A percentile compares a stretch with the other conserved stretches of the same genome.
phyloP scores from a whole-genome alignment of 2,797 vertebrate species.

The Sebastolobus alascanus region DNA sequence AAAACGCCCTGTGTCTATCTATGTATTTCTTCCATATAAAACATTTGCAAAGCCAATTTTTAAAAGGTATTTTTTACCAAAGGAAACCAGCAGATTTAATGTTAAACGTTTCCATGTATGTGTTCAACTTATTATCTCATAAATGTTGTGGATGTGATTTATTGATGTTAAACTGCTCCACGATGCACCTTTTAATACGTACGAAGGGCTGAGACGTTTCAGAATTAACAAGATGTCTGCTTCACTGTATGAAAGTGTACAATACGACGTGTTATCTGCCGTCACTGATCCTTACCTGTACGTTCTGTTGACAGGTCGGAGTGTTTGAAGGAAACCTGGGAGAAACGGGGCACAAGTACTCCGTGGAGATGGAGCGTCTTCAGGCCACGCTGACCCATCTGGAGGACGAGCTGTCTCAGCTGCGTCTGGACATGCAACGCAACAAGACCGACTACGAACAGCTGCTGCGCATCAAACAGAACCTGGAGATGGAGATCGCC shows the following conservation, averaged over 20 bases:
- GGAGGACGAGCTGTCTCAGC: slow-evolving; percentile 87
- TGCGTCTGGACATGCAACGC: slow-evolving; percentile 86
- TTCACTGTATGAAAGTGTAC: not conserved
- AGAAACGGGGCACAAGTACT: slow-evolving; percentile 84
- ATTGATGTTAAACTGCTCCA: not conserved
- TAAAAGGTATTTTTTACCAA: not conserved
- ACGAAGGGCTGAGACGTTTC: not conserved
- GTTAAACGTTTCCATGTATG: not conserved
- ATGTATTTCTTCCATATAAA: not conserved
- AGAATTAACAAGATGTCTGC: not conserved
- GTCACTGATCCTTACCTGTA: not conserved
- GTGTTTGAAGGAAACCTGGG: slow-evolving; percentile 85
- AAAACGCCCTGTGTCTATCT: not conserved
- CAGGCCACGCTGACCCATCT: slow-evolving; percentile 83
- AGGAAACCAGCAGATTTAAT: not conserved
- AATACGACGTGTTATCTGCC: not conserved
- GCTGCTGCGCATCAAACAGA: slow-evolving; percentile 88
- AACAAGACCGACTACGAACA: slow-evolving; percentile 88
- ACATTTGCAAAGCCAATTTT: not conserved
- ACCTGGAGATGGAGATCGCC: slow-evolving; percentile 87
- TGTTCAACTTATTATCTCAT: not conserved
- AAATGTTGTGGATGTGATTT: not conserved
- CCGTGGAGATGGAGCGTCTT: slow-evolving; percentile 83
- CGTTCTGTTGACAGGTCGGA: slow-evolving; percentile 61
- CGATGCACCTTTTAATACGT: not conserved